Evolutionary conservation across 2,113 vertebrate species (phyloP).

Genomic region (Catharus minimus): DNA sequence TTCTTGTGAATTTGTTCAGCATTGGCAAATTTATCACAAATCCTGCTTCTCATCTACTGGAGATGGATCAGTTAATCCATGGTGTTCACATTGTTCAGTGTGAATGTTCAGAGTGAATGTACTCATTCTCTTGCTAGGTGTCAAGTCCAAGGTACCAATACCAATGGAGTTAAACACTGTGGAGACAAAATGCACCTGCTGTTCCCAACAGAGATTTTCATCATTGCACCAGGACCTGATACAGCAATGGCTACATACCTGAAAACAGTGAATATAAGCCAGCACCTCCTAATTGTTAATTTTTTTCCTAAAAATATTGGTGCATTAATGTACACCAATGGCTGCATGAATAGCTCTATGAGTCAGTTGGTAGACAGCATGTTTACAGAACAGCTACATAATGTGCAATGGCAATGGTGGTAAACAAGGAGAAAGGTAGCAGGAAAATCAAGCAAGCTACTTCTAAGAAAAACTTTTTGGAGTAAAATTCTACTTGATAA

Average conservation of each 20-base stretch:
- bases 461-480: neutral
- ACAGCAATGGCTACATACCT: neutral
- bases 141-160: neutral
- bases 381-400: neutral
- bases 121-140: neutral
- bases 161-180: neutral
- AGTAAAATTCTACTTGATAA: neutral
- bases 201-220: neutral
- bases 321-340: neutral
- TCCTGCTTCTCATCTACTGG: neutral
- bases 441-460: neutral
- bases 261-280: neutral
- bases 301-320: neutral
- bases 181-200: neutral
- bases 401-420: neutral
- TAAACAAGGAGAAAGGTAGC: neutral
- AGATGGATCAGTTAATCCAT: neutral
- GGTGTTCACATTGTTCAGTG: neutral
- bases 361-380: neutral
- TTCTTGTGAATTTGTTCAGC: constrained; percentile 2
- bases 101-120: neutral
- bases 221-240: neutral
- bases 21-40: neutral
- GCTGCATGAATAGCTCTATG: neutral
- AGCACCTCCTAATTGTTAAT: neutral